Percentiles rank a stretch among this genome's conserved stretches.
Conservation (phyloP, 2,797 vertebrate species). For the Simalia tracyae region DNA sequence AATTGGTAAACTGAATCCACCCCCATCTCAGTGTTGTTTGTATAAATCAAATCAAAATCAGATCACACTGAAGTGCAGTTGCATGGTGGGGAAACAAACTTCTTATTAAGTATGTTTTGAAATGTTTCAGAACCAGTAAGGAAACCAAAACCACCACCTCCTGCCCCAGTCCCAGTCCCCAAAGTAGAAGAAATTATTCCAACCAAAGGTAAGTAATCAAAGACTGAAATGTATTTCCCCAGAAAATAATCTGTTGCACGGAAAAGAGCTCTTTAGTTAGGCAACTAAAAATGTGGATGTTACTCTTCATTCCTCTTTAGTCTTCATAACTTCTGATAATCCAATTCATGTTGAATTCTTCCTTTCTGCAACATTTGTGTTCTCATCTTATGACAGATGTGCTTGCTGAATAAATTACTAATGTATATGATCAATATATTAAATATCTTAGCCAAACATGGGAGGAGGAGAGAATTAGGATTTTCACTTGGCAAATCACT, state of each 20-base stretch:
- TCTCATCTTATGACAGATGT: background rate
- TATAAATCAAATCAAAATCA: background rate
- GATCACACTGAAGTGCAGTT: background rate
- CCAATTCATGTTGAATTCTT: background rate
- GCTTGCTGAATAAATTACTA: background rate
- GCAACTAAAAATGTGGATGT: background rate
- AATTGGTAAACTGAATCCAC: background rate
- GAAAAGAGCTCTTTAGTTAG: background rate
- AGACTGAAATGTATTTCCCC: background rate
- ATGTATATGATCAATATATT: background rate
- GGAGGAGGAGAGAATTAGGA: background rate
- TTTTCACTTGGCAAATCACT: background rate
- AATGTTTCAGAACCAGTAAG: constrained; percentile 75
- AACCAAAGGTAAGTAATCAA: constrained; percentile 70
- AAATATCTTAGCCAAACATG: background rate
- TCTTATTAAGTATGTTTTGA: constrained; percentile 61
- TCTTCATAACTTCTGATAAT: background rate
- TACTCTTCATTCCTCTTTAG: background rate
- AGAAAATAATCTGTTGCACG: background rate
- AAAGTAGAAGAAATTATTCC: constrained; percentile 54
- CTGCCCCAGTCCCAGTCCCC: constrained; percentile 54
- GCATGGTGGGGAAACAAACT: constrained; percentile 13
- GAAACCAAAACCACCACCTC: constrained; percentile 62
- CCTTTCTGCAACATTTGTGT: background rate
- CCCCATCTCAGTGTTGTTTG: background rate